Percentiles rank a stretch among this genome's conserved stretches.
These are phyloP conservation scores for Odontocerum albicorne DNA, from an alignment of 2,888 invertebrate genomes.

Conservation along the genomic window DNA sequence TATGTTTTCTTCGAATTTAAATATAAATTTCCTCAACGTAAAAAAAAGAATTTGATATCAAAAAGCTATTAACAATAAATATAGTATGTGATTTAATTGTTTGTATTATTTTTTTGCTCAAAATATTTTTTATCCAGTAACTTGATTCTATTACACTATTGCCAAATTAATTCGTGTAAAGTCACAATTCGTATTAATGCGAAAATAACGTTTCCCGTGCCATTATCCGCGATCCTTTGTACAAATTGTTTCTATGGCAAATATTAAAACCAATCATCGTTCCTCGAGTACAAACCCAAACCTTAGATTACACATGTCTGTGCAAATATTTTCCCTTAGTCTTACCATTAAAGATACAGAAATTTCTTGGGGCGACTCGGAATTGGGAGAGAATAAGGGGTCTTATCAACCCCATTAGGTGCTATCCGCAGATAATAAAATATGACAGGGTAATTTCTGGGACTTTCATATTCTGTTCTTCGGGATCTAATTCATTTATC, in stretches of 20 bases:
- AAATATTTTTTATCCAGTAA: no score
- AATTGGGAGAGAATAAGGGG: neutral
- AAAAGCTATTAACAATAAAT: no score
- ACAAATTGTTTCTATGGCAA: constrained; percentile 22
- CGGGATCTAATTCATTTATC: no score
- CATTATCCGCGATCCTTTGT: constrained; percentile 15
- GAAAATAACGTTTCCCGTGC: neutral
- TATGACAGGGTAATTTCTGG: neutral
- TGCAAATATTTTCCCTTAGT: constrained; percentile 34
- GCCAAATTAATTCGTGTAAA: no score
- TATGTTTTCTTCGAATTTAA: no score
- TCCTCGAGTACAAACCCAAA: constrained; percentile 19
- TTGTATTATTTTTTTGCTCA: no score
- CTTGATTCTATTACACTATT: no score
- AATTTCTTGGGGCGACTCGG: constrained; percentile 9
- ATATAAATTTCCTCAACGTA: no score
- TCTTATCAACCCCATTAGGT: neutral
- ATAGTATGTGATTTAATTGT: no score
- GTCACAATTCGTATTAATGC: no score
- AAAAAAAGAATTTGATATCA: no score
- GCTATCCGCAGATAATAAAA: neutral
- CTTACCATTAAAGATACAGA: constrained; percentile 32
- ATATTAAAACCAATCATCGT: constrained; percentile 35
- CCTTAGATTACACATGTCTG: constrained; percentile 35
- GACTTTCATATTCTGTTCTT: no score